phyloP scores from a whole-genome alignment of 2,113 vertebrate genomes.

The Nettapus auritus region DNA sequence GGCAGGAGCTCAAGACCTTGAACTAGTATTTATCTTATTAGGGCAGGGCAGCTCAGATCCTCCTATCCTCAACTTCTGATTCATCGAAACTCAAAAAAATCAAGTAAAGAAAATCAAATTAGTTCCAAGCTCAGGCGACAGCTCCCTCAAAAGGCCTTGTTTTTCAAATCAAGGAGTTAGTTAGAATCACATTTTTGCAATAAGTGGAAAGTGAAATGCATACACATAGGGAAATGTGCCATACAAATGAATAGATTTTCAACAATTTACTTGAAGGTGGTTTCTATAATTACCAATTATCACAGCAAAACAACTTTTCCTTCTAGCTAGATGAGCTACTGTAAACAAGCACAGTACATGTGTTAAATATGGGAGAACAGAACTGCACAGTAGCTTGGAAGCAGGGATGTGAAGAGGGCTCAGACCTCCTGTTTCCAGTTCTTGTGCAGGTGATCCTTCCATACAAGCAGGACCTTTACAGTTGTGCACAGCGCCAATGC shows the following conservation, averaged over 20 bases:
- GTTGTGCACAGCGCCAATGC: not conserved
- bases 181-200: not conserved
- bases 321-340: not conserved
- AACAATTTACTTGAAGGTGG: slow-evolving; percentile 30
- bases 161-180: slow-evolving; percentile 4
- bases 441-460: not conserved
- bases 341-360: not conserved
- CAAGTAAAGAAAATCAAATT: slow-evolving; percentile 6
- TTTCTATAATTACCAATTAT: slow-evolving; percentile 23
- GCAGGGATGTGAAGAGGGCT: not conserved
- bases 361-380: not conserved
- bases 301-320: slow-evolving; percentile 29
- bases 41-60: not conserved
- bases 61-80: not conserved
- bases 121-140: not conserved
- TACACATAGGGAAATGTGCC: not conserved
- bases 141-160: not conserved
- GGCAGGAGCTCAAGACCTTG: not conserved
- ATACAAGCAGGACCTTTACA: not conserved
- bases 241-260: not conserved
- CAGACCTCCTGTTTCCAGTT: not conserved
- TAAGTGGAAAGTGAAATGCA: slow-evolving; percentile 16
- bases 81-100: not conserved
- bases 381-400: not conserved
- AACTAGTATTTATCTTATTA: not conserved